These are phyloP conservation scores for Palloptera scutellata DNA, from an alignment of 2,888 invertebrate species.

Conservation along the genomic window DNA sequence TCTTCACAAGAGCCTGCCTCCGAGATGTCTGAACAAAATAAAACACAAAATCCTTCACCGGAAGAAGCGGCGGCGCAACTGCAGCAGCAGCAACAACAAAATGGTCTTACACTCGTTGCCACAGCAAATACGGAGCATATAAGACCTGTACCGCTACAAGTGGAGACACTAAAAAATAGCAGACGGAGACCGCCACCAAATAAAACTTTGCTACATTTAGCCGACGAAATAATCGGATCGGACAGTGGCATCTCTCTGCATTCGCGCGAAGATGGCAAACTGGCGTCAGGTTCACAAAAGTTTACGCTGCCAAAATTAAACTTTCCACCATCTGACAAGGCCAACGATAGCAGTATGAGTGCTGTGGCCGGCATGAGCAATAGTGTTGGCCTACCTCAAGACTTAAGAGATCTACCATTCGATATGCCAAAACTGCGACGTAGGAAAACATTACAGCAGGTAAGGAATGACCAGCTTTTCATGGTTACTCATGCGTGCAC, in stretches of 20 bases:
- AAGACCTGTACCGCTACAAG: slow-evolving; percentile 25
- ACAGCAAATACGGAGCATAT: slow-evolving; percentile 32
- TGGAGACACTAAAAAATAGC: slow-evolving; percentile 48
- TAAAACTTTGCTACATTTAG: slow-evolving; percentile 69
- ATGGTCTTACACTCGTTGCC: slow-evolving; percentile 52
- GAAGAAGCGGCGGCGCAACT: slow-evolving; percentile 54
- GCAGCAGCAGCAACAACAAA: slow-evolving; percentile 46
- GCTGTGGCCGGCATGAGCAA: slow-evolving; percentile 41
- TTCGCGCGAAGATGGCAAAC: slow-evolving; percentile 80
- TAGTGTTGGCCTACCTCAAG: slow-evolving; percentile 69
- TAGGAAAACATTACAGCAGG: slow-evolving; percentile 73
- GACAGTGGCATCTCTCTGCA: slow-evolving; percentile 90
- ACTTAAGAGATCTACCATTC: slow-evolving; percentile 82
- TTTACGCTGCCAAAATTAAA: slow-evolving; percentile 66
- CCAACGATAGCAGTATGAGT: slow-evolving; percentile 53
- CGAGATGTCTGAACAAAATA: slow-evolving; percentile 82
- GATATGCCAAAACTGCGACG: slow-evolving; percentile 89
- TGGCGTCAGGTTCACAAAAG: slow-evolving; percentile 68
- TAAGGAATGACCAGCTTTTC: slow-evolving; percentile 28
- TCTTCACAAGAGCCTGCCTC: slow-evolving; percentile 87
- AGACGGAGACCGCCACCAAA: slow-evolving; percentile 74
- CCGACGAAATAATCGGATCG: slow-evolving; percentile 82
- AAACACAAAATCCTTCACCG: slow-evolving; percentile 73
- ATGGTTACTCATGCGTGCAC: background rate
- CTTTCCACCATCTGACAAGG: slow-evolving; percentile 66